Evolutionary conservation across 2,888 invertebrate species (phyloP).

Genomic region (Heteropelma amictum): DNA sequence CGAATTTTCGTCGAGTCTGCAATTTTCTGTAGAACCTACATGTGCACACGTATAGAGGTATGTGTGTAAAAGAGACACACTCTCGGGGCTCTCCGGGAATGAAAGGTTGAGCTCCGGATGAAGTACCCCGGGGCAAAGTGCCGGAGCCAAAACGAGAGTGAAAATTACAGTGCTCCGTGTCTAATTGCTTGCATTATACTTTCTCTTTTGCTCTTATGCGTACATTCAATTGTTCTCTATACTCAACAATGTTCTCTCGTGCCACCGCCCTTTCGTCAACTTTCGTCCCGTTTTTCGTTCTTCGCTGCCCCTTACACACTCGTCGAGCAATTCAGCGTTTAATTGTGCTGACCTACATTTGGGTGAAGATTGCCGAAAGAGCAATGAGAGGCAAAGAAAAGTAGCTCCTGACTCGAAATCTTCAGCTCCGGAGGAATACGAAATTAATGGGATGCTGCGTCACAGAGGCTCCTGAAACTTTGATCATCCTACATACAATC

Average conservation of each 20-base stretch:
- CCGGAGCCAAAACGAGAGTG: neutral
- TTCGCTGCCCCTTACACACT: neutral
- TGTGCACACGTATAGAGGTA: too few species aligned
- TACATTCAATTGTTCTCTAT: neutral
- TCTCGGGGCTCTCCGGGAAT: neutral
- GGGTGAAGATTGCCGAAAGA: conserved; percentile 1
- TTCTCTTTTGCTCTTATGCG: neutral
- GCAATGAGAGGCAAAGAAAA: neutral
- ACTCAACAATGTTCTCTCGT: neutral
- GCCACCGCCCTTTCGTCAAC: neutral
- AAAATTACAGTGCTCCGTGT: conserved; percentile 19
- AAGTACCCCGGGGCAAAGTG: neutral
- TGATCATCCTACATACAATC: too few species aligned
- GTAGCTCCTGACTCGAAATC: neutral
- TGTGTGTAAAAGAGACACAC: neutral
- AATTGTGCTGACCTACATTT: conserved; percentile 48
- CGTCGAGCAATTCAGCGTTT: conserved; percentile 17
- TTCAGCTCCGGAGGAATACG: neutral
- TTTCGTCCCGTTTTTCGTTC: neutral
- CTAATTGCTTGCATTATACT: conserved; percentile 41
- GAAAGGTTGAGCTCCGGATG: neutral
- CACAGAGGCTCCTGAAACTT: conserved; percentile 26
- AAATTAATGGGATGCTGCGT: conserved; percentile 10
- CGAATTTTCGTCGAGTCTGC: neutral
- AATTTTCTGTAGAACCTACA: neutral